These are phyloP conservation scores for Sterna hirundo DNA, from an alignment of 2,113 vertebrate species.

Conservation along the genomic window DNA sequence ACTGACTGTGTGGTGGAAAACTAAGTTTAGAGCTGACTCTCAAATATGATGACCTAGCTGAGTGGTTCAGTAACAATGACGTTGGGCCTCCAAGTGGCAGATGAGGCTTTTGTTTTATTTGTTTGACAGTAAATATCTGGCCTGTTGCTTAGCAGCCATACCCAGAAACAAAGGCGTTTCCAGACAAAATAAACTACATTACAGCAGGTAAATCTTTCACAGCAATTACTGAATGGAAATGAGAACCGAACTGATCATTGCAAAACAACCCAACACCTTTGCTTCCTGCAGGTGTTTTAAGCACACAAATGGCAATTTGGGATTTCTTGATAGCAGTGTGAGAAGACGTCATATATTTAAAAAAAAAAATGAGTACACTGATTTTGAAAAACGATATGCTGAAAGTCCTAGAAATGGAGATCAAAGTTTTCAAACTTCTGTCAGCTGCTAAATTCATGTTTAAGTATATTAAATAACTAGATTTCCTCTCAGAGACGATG, in stretches of 20 bases:
- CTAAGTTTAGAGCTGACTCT: background rate
- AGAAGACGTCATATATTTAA: background rate
- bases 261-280: background rate
- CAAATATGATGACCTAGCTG: background rate
- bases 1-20: background rate
- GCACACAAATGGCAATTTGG: background rate
- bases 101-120: conserved; percentile 60
- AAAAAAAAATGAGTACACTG: background rate
- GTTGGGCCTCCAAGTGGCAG: background rate
- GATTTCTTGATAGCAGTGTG: background rate
- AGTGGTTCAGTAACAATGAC: background rate
- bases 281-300: conserved; percentile 30
- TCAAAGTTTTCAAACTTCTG: background rate
- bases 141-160: conserved; percentile 65
- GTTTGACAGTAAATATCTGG: conserved; percentile 60
- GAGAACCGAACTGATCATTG: background rate
- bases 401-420: background rate
- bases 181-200: conserved; percentile 41
- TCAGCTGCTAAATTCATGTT: background rate
- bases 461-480: background rate
- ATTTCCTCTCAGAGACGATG: background rate
- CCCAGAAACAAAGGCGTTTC: conserved; percentile 31
- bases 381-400: background rate
- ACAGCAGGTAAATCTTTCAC: conserved; percentile 52
- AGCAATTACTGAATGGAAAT: conserved; percentile 54